Base-by-base conservation (phyloP, 2,888 invertebrate species). In the Meiosimyza platycephala region DNA sequence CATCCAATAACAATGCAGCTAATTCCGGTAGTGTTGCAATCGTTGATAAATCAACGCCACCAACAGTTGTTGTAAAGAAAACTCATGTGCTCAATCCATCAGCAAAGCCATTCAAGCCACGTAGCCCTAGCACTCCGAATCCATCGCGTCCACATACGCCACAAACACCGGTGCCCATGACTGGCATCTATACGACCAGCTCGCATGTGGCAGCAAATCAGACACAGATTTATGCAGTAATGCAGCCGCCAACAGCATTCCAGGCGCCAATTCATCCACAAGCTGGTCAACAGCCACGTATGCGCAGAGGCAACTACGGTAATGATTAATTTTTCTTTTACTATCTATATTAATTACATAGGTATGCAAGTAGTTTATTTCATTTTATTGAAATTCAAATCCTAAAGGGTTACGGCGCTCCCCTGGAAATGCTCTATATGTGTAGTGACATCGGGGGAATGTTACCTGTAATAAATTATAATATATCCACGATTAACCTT, bases 31-130 rank as follows among this genome's bases (percentile, higher is more conserved):
- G 62, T 16, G 28, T 48, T 47, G 59, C 15, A 15, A 22, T 28
- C 15, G 22, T 18, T 16, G 95, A 95, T 68, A 94, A 95, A 86
- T 95, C 75, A 2, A 76, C 75, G 59, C 73, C 78, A 7, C 67
- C 95, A 33, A 67, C 74, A 59, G 65, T 79, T 2, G 79, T 80
- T 47, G 81, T 83, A 0, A 86, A 86, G 76, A 87, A 86, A 62
- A 96, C 96, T 87, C 97, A 97, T 85, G 90, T 91, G 72, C 88
- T 91, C 86, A 96, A 95, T 90, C 96, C 96, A n/a, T 92, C 93
- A 77, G 93, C 95, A 71, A 96, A 96, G 83, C 92, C 94, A 5
- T 96, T 96, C 87, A 93, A 93, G 60, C 95, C 96, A 28, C 89
- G 94, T 80, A 91, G 91, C 80, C 90, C 90, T 28, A 89, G 89